Conservation (phyloP, 1,140 invertebrate species). For the Monomorium pharaonis region DNA sequence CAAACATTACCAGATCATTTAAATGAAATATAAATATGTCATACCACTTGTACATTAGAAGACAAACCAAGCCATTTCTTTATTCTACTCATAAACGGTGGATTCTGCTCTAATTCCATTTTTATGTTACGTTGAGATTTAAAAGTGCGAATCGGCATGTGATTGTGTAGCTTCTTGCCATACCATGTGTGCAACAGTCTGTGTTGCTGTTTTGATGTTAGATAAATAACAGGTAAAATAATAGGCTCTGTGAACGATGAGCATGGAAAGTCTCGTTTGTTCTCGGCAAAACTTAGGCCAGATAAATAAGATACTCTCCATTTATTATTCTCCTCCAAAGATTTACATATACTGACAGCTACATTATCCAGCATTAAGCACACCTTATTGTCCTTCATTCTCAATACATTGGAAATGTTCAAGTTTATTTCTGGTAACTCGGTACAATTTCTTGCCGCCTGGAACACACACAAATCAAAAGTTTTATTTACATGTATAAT, state of each 20-base stretch:
- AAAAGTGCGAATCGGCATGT: conserved; percentile 87
- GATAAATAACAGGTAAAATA: conserved; percentile 60
- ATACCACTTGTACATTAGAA: conserved; percentile 25
- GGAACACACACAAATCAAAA: conserved; percentile 51
- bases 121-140: conserved; percentile 91
- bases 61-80: conserved; percentile 74
- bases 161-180: conserved; percentile 55
- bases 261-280: conserved; percentile 75
- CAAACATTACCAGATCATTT: background rate
- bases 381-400: conserved; percentile 70
- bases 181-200: conserved; percentile 70
- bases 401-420: conserved; percentile 65
- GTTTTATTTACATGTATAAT: background rate
- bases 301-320: conserved; percentile 82
- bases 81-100: conserved; percentile 85
- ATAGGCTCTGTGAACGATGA: conserved; percentile 67
- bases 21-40: conserved; percentile 40
- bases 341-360: conserved; percentile 64
- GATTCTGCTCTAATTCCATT: conserved; percentile 89
- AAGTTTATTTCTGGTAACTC: conserved; percentile 75
- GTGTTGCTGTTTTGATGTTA: conserved; percentile 62
- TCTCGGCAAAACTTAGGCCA: conserved; percentile 77
- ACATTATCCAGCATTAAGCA: conserved; percentile 72
- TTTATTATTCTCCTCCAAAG: conserved; percentile 67
- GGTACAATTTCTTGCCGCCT: conserved; percentile 80